Evolutionary conservation across 2,797 vertebrate species (phyloP).

Genomic region (Euthynnus affinis): DNA sequence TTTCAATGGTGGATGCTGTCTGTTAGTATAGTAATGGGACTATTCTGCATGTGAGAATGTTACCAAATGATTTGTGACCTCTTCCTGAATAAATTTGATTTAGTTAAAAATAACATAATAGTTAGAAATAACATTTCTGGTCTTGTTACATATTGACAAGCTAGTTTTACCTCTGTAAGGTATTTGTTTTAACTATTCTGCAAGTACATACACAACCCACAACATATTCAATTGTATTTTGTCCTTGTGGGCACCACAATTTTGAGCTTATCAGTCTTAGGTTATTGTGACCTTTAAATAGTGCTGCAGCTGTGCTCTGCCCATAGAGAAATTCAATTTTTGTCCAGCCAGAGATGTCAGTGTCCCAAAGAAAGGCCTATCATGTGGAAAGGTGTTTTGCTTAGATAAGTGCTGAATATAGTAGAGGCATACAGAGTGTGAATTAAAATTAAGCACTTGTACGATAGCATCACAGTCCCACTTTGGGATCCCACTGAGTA

Average conservation of each 20-base stretch:
- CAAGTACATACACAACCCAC: slow-evolving; percentile 22
- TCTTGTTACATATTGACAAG: slow-evolving; percentile 19
- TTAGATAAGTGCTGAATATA: slow-evolving; percentile 83
- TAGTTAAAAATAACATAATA: slow-evolving; percentile 20
- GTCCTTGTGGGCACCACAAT: slow-evolving; percentile 49
- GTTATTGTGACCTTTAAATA: slow-evolving; percentile 85
- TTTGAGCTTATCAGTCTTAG: slow-evolving; percentile 76
- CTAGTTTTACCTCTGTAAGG: slow-evolving; percentile 20
- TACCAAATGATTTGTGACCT: background rate
- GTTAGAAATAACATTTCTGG: slow-evolving; percentile 21
- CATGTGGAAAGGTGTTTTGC: slow-evolving; percentile 85
- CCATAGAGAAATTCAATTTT: slow-evolving; percentile 77
- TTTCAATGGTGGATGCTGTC: slow-evolving; percentile 63
- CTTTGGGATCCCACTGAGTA: slow-evolving; percentile 53
- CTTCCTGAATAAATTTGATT: slow-evolving; percentile 42
- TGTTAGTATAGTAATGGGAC: slow-evolving; percentile 27
- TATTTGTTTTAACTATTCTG: slow-evolving; percentile 28
- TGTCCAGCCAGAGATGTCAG: slow-evolving; percentile 74
- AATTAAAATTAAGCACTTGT: slow-evolving; percentile 75
- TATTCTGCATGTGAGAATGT: slow-evolving; percentile 13
- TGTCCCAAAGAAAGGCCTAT: slow-evolving; percentile 77
- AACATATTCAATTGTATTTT: slow-evolving; percentile 61
- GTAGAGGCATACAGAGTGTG: slow-evolving; percentile 56
- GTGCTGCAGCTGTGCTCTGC: slow-evolving; percentile 62
- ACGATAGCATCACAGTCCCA: slow-evolving; percentile 63